Evolutionary conservation across 2,113 vertebrate genomes (phyloP), one percentile per base, ranked within the genome.

Genomic region (Misgurnus mizolepis): DNA sequence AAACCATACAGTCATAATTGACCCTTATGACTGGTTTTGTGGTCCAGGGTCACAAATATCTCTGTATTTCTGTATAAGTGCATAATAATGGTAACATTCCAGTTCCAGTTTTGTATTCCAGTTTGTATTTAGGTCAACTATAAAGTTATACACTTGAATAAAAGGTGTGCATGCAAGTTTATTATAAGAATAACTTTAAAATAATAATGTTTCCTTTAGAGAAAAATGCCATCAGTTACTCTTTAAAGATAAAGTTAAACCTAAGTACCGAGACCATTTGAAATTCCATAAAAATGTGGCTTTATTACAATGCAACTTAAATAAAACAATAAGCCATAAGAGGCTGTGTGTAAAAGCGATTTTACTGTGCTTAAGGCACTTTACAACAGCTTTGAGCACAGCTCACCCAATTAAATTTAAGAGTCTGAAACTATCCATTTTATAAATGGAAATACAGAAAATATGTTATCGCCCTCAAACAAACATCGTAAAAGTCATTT

Each of bases 161-260:
- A 34, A 34, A 34, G 27, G 27, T 34, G 27, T 34, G 27, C 3
- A 34, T 34, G 27, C 27, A 34, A 34, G 27, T 34, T 34, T 34
- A 34, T 34, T 34, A 34, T 2, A 34, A 34, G 27, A 34, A 34
- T 34, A 73, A 12, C 71, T 40, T 17, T 86, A 67, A 82, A 85
- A 67, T 78, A 50, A 58, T 78, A 49, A 58, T 17, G 41, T 82
- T 79, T 75, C 67, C 79, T 72, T 80, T 64, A 85, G 50, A 88
- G 69, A 83, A 82, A 88, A 82, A 47, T 60, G 40, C 67, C 79
- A 34, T 70, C 66, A 34, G 27, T 34, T 34, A 1, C 27, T 74
- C n/a, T 40, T 47, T 67, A 41, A 22, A 43, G 45, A 61, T 80
- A 69, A 80, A 65, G 45, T 14, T 80, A 61, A 41, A 64, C 11